phyloP scores from a whole-genome alignment of 2,888 invertebrate genomes.

The Malachius bipustulatus region DNA sequence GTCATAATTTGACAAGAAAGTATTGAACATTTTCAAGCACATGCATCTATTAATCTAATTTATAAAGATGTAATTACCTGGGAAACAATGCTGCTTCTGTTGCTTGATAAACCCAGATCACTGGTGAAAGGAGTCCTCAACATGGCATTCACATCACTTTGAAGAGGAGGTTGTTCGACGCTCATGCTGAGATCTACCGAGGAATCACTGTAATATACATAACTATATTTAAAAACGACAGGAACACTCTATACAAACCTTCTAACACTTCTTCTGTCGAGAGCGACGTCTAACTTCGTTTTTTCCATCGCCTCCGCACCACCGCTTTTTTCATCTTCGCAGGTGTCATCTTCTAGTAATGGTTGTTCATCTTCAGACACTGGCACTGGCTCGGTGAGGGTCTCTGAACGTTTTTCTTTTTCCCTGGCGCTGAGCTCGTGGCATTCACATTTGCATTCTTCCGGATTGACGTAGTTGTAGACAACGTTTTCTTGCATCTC shows the following conservation, averaged over 20 bases:
- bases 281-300: slow-evolving; percentile 28
- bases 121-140: slow-evolving; percentile 46
- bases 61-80: slow-evolving; percentile 32
- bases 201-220: slow-evolving; percentile 37
- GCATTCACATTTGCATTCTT: slow-evolving; percentile 80
- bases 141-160: neutral
- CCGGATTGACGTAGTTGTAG: slow-evolving; percentile 74
- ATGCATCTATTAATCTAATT: neutral
- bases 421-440: slow-evolving; percentile 44
- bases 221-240: slow-evolving; percentile 8
- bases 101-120: slow-evolving; percentile 48
- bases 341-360: slow-evolving; percentile 37
- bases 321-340: slow-evolving; percentile 29
- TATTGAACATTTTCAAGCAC: too few relatives aligned
- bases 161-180: slow-evolving; percentile 33
- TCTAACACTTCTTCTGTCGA: slow-evolving; percentile 35
- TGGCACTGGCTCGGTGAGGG: slow-evolving; percentile 15
- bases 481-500: slow-evolving; percentile 40
- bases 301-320: slow-evolving; percentile 27
- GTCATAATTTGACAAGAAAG: too few relatives aligned
- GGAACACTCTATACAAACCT: slow-evolving; percentile 26
- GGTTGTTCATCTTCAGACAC: slow-evolving; percentile 41
- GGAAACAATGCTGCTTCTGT: slow-evolving; percentile 46
- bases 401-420: slow-evolving; percentile 26
- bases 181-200: slow-evolving; percentile 48